Base-by-base conservation (phyloP, 2,888 invertebrate genomes). In the Thysanoteuthis rhombus region DNA sequence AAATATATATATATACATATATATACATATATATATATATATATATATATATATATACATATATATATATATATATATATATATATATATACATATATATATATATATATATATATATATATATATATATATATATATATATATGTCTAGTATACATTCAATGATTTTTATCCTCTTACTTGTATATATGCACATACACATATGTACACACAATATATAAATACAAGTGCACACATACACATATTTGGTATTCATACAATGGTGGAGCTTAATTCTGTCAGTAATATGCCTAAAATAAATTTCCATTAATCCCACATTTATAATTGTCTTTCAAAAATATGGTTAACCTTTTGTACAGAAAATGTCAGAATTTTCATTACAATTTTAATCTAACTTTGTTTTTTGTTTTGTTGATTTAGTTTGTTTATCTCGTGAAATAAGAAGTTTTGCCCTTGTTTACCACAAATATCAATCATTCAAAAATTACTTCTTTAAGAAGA, bases 311-410 rank as follows among this genome's bases (percentile, higher is more conserved):
- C 75, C n/a, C 36, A 75, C 75, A 75, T 75, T 75, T 75, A 75
- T 75, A 75, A 75, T 75, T 75, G n/a, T 75, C n/a, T 75, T 75
- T n/a, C 4, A 75, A n/a, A 75, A 75, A 75, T 75, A 36, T 75
- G 75, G n/a, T 75, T 75, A 75, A 75, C 75, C 75, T 75, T n/a
- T 75, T n/a, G 36, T 36, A 75, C n/a, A n/a, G 75, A 75, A 75
- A 75, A 75, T 75, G 75, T 12, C 75, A 75, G 75, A n/a, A 75
- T 75, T 75, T n/a, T 75, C n/a, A 75, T 75, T 75, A 36, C 75
- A n/a, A n/a, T 75, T 75, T 75, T 75, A 75, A 75, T 75, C 75
- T 75, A 75, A 75, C 75, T n/a, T 75, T 58, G n/a, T n/a, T n/a
- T 58, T 58, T 58, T 32, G 32, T 58, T 58, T 32, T 75, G n/a